Evolutionary conservation across 2,888 invertebrate genomes (phyloP).

Genomic region (Danaus chrysippus): DNA sequence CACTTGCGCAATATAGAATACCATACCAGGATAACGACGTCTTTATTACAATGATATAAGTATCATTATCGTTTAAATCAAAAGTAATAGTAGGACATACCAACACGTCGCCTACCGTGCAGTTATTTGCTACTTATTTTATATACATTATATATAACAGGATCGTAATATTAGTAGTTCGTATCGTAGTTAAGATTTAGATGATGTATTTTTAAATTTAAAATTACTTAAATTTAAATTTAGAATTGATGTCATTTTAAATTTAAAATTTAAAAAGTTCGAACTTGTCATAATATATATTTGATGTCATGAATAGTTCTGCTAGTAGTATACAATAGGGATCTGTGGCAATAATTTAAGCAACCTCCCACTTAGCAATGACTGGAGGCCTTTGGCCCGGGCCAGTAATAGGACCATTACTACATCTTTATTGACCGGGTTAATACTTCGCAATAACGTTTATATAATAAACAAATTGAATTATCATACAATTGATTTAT

Average conservation of each 20-base stretch:
- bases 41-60: conserved; percentile 17
- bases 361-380: conserved; percentile 24
- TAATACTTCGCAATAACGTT: conserved; percentile 36
- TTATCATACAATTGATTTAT: conserved; percentile 18
- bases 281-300: no score
- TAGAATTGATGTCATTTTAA: no score
- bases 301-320: neutral
- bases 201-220: no score
- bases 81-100: conserved; percentile 25
- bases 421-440: conserved; percentile 37
- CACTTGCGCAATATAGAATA: conserved; percentile 50
- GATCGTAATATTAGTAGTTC: neutral
- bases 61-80: conserved; percentile 18
- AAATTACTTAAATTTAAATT: no score
- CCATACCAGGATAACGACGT: conserved; percentile 38
- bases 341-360: conserved; percentile 7
- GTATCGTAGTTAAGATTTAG: neutral
- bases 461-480: conserved; percentile 37
- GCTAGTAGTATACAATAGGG: neutral
- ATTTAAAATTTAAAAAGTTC: no score
- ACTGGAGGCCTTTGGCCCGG: conserved; percentile 34
- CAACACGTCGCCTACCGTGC: conserved; percentile 53
- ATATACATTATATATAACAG: conserved; percentile 28
- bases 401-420: conserved; percentile 34
- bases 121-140: conserved; percentile 37